Base-by-base conservation (phyloP, 2,888 invertebrate species). In the Brenthis hecate region DNA sequence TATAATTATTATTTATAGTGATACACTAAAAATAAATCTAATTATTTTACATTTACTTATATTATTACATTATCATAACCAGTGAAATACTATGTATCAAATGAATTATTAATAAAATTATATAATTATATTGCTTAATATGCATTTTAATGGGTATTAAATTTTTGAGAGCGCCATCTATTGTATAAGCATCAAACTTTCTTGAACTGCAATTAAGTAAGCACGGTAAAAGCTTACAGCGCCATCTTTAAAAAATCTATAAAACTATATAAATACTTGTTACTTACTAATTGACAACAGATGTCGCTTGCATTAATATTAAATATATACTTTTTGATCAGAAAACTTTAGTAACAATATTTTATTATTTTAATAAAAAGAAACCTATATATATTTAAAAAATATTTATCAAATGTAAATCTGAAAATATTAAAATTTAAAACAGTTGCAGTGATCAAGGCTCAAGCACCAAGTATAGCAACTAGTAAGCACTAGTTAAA, bases 381-480 rank as follows among this genome's bases (percentile, higher is more conserved):
- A 28, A 8, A 43, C 36, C 11, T 43, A 11, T 43, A 11, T 43
- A 43, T 43, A 28, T 43, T 11, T 2, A 11, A 43, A 43, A 43
- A 43, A 4, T 3, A 8, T 58, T 23, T 43, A 47, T 14, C 23
- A 19, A 13, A 19, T 47, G 19, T 13, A 13, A 43, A 19, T 43
- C 36, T 19, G 6, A 43, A 43, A 19, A 57, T 13, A 43, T 57
- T 3, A 16, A 13, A 6, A 13, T 19, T 19, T 2, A 23, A 13
- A 14, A 8, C 13, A 58, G 19, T 14, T 11, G 3, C 8, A 58
- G 47, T 47, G 5, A 58, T 14, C 0, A 28, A n/a, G 23, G 5
- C 48, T 14, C 0, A 28, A n/a, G 23, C 14, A 11, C n/a, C n/a
- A 13, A 28, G 14, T 68, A 66, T 72, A 50, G 73, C 71, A 57